phyloP scores from a whole-genome alignment of 2,113 vertebrate species.

The Siniperca chuatsi region DNA sequence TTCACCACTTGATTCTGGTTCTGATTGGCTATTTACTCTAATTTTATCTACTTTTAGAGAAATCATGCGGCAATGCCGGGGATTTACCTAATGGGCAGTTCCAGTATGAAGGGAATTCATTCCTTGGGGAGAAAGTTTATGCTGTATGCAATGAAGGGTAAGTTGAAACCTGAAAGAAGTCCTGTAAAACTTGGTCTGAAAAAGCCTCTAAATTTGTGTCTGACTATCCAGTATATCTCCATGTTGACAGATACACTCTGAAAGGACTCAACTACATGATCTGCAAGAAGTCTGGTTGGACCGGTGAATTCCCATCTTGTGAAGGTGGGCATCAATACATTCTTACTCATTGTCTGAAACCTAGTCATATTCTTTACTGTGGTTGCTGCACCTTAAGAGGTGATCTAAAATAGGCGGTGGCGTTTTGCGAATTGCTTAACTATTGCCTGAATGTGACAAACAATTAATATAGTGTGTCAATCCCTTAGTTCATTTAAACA shows the following conservation, averaged over 20 bases:
- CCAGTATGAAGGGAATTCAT: constrained; percentile 38
- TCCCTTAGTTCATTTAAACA: not conserved
- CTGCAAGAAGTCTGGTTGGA: constrained; percentile 75
- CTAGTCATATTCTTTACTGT: not conserved
- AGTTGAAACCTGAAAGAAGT: not conserved
- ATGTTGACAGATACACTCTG: constrained; percentile 68
- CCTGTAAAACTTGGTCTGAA: not conserved
- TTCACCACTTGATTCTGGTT: not conserved
- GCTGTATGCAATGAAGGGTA: constrained; percentile 76
- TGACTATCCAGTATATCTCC: not conserved
- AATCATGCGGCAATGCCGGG: constrained; percentile 65
- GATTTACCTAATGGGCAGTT: constrained; percentile 71
- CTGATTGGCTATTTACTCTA: not conserved
- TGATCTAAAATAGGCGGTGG: not conserved
- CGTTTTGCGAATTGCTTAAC: not conserved
- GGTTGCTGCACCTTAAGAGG: not conserved
- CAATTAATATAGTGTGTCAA: not conserved
- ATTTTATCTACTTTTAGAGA: constrained; percentile 50
- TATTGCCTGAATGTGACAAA: constrained; percentile 3
- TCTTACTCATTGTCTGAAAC: not conserved
- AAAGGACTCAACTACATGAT: constrained; percentile 62
- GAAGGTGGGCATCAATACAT: constrained; percentile 51
- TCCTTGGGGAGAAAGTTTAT: constrained; percentile 60
- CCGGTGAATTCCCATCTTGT: constrained; percentile 68
- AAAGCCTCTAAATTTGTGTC: not conserved